Evolutionary conservation across 2,888 invertebrate genomes (phyloP).

Genomic region (Tachystola acroxantha): DNA sequence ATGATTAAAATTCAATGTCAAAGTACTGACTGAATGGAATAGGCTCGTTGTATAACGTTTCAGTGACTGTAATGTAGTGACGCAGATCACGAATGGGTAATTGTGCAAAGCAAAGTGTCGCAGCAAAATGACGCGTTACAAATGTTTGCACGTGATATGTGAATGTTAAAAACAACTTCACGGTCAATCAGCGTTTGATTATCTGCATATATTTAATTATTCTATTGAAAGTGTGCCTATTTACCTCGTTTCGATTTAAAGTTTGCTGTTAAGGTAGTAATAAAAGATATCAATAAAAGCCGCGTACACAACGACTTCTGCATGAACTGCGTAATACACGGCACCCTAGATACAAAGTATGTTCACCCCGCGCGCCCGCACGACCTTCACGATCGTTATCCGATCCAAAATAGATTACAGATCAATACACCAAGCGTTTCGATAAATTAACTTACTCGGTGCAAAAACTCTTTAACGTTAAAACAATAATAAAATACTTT

Average conservation of each 20-base stretch:
- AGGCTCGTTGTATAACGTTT: conserved; percentile 3
- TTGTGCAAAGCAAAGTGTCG: conserved; percentile 9
- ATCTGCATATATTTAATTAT: not conserved
- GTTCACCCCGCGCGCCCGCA: conserved; percentile 45
- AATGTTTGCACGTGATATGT: conserved; percentile 1
- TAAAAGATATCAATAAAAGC: too few species aligned
- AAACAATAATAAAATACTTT: not conserved
- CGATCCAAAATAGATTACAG: conserved; percentile 44
- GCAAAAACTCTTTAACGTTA: too few species aligned
- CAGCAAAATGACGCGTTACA: not conserved
- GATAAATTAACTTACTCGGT: not conserved
- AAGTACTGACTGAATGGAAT: conserved; percentile 4
- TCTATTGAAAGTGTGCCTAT: too few species aligned
- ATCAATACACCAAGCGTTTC: conserved; percentile 16
- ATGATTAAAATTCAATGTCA: too few species aligned
- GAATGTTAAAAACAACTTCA: not conserved
- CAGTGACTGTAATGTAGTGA: conserved; percentile 18
- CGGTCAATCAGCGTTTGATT: not conserved
- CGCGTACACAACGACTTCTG: too few species aligned
- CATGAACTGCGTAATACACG: not conserved
- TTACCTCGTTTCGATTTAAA: too few species aligned
- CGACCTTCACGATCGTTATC: conserved; percentile 54
- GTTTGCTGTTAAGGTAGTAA: too few species aligned
- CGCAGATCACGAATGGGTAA: conserved; percentile 30
- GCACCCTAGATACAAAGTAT: conserved; percentile 53